Evolutionary conservation across 2,797 vertebrate species (phyloP).

Genomic region (Sebastes steindachneri): DNA sequence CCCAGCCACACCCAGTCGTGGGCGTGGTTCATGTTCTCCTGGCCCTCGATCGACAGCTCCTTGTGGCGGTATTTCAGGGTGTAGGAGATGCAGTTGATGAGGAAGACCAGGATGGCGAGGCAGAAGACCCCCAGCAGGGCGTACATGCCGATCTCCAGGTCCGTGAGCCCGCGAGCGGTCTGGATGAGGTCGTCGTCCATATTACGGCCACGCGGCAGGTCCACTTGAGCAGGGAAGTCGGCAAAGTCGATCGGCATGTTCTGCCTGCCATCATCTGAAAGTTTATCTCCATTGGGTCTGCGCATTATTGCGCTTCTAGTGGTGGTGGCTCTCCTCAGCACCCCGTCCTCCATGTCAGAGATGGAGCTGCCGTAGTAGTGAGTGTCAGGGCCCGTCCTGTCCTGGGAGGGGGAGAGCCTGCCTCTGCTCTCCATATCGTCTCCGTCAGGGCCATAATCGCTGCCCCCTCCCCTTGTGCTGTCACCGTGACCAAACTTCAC

Average conservation of each 20-base stretch:
- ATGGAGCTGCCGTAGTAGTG: conserved; percentile 85
- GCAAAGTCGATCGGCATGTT: conserved; percentile 90
- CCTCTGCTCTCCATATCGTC: conserved; percentile 87
- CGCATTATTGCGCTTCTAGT: conserved; percentile 83
- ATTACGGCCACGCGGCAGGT: conserved; percentile 84
- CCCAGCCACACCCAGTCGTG: conserved; percentile 99
- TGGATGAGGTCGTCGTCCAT: conserved; percentile 87
- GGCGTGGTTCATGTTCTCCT: conserved; percentile 89
- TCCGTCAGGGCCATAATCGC: conserved; percentile 79
- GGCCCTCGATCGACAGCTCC: conserved; percentile 90
- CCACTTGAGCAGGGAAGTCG: conserved; percentile 92
- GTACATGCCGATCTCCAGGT: conserved; percentile 98
- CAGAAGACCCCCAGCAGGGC: conserved; percentile 97
- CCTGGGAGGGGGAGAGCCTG: conserved; percentile 80
- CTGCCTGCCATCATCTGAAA: conserved; percentile 82
- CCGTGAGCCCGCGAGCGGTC: conserved; percentile 87
- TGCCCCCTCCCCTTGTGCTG: conserved; percentile 63
- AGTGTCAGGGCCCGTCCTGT: conserved; percentile 82
- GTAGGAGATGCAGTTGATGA: conserved; percentile 96
- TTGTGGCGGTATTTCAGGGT: conserved; percentile 95
- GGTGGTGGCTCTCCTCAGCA: conserved; percentile 81
- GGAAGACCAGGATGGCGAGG: conserved; percentile 96
- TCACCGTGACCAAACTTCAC: conserved; percentile 90
- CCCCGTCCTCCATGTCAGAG: conserved; percentile 84
- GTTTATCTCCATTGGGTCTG: conserved; percentile 82